Percentiles rank a stretch among this genome's conserved stretches.
phyloP scores from a whole-genome alignment of 23 tunicate species.

The Styela clava region DNA sequence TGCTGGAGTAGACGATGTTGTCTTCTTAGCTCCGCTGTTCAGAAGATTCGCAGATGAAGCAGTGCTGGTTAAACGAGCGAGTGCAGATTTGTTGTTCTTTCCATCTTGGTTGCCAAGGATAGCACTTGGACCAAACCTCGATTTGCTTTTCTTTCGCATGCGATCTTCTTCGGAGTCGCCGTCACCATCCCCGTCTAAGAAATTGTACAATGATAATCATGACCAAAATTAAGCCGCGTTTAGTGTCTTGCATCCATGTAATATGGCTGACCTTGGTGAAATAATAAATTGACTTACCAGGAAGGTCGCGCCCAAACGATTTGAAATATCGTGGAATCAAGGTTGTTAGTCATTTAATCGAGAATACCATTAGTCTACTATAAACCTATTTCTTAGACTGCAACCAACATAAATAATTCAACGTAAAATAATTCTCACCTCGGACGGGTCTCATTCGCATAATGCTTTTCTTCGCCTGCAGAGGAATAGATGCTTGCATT shows the following conservation, averaged over 20 bases:
- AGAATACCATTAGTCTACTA: too few relatives aligned
- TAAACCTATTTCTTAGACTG: too few relatives aligned
- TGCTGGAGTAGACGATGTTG: neutral
- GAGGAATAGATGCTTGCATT: slow-evolving; percentile 53
- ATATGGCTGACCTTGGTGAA: too few relatives aligned
- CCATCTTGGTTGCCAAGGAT: slow-evolving; percentile 1
- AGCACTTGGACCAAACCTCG: slow-evolving; percentile 25
- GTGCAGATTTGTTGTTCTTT: neutral
- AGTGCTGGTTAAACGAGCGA: slow-evolving; percentile 11
- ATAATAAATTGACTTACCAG: too few relatives aligned
- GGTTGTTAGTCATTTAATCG: too few relatives aligned
- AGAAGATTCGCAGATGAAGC: neutral
- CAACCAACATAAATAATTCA: too few relatives aligned
- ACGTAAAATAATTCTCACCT: slow-evolving; percentile 1
- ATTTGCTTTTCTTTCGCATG: neutral
- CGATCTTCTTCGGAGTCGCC: neutral
- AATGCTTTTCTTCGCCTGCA: slow-evolving; percentile 43
- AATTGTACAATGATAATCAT: too few relatives aligned
- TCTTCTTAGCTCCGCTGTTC: neutral
- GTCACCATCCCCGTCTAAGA: slow-evolving; percentile 12
- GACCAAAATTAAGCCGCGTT: too few relatives aligned
- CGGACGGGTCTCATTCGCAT: slow-evolving; percentile 15
- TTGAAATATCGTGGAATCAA: too few relatives aligned
- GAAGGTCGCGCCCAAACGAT: too few relatives aligned
- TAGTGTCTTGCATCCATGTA: too few relatives aligned